phyloP scores from a whole-genome alignment of 2,113 vertebrate species.

The Hippocampus abdominalis region DNA sequence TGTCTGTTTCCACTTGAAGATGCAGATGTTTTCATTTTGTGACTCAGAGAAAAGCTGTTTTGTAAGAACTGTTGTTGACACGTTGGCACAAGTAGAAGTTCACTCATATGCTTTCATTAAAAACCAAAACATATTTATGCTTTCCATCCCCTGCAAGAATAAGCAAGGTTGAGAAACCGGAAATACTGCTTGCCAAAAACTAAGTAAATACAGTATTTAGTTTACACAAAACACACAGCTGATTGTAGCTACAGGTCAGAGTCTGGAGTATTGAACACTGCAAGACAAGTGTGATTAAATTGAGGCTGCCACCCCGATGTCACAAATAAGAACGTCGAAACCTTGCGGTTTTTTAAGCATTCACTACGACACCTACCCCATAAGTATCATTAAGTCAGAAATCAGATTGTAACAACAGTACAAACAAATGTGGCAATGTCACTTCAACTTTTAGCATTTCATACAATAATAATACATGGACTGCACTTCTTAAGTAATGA shows the following conservation, averaged over 20 bases:
- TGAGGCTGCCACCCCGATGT: not conserved
- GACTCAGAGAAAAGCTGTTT: not conserved
- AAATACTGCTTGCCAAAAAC: not conserved
- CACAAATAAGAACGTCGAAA: not conserved
- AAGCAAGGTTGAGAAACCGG: not conserved
- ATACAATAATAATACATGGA: no score
- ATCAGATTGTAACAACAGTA: no score
- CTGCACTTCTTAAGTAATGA: no score
- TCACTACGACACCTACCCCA: no score
- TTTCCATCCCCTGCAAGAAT: not conserved
- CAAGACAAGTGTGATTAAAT: not conserved
- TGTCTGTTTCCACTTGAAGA: not conserved
- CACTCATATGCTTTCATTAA: not conserved
- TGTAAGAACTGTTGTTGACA: not conserved
- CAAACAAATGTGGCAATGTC: no score
- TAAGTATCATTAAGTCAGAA: no score
- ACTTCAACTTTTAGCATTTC: no score
- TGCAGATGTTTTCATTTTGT: not conserved
- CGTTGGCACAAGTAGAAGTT: not conserved
- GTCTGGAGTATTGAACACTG: no score
- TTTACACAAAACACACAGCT: not conserved
- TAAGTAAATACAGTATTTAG: not conserved
- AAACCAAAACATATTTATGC: not conserved
- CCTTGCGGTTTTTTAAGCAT: no score
- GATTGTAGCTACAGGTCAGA: not conserved